Base-by-base conservation (phyloP, 2,888 invertebrate genomes). In the Dexiosoma caninum region DNA sequence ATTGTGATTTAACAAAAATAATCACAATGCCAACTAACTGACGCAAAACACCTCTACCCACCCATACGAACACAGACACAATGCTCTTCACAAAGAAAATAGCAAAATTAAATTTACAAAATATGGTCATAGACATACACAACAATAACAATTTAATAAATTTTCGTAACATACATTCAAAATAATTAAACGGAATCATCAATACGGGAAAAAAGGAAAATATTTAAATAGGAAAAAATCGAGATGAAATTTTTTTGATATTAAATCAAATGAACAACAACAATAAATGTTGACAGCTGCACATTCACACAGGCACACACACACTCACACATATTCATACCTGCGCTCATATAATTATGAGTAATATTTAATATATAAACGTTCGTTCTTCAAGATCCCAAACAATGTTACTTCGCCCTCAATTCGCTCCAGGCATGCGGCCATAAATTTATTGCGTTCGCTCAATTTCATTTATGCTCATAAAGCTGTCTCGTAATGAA, bases 171-270 rank as follows among this genome's bases (percentile, higher is more conserved):
- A 60, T 14, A 67, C 30, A 72, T 60, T 51, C 57, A 42, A 72
- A 67, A 77, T 72, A 81, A 77, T 76, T 76, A 77, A 72, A 76
- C 62, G 69, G 57, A 77, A 62, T 57, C n/a, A n/a, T n/a, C 57
- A 69, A 69, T 60, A 19, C 9, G 10, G n/a, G n/a, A n/a, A 53
- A 67, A 42, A 46, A 72, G 70, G 30, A 72, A 37, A 57, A 19
- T 19, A n/a, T 44, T 32, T 72, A 77, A 72, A 67, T 44, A 21
- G 51, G 32, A n/a, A 37, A 57, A 30, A 55, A 70, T 64, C 44
- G 7, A 14, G 42, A 74, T 64, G n/a, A 55, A 64, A 55, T 30
- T 37, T 37, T 51, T 69, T 67, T 72, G 21, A 74, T 69, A 77
- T 74, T 49, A 69, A 81, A 74, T 72, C 60, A 44, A 77, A 77